Base-by-base conservation (phyloP, 2,888 invertebrate genomes). In the Mythimna ferrago region DNA sequence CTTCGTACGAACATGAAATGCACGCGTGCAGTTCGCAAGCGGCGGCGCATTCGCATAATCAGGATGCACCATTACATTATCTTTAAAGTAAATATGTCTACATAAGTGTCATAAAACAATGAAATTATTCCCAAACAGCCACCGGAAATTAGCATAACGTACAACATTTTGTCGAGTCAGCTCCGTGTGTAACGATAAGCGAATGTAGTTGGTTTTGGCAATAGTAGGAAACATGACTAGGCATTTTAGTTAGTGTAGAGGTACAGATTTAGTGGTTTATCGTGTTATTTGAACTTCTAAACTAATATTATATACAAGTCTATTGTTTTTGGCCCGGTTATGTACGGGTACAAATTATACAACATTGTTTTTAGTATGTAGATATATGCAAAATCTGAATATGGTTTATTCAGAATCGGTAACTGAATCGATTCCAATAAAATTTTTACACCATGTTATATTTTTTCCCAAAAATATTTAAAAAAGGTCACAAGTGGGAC, bases 51-150 rank as follows among this genome's bases (percentile, higher is more conserved):
- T 32, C 32, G 32, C 32, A 1, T 2, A 2, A 32, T 32, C 32
- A 2, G 32, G 32, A 32, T 5, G 5, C 32, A 32, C 32, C 32
- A 2, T 32, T 16, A 16, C 44, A 48, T 41, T 26, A 53, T 48
- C 38, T 68, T 41, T 32, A 26, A 21, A 41, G 32, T 56, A 58
- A 54, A 19, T 53, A 38, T 14, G 21, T 41, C 6, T 66, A 71
- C n/a, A 41, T 9, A 26, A 71, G 70, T 56, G 60, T 77, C 73
- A 78, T 81, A 68, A 79, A 84, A 81, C 72, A 63, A 61, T 63
- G 75, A 77, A 80, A 86, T 85, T 87, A 86, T 88, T 86, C 85
- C 86, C 75, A 77, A 81, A 69, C 62, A 66, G 65, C 61, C 80
- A 73, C 67, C 71, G 66, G 79, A 73, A 68, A 79, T 87, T 86